A percentile compares a stretch with the other conserved stretches of the same genome.
phyloP scores from a whole-genome alignment of 2,888 invertebrate species.

The Phaonia tiefii region DNA sequence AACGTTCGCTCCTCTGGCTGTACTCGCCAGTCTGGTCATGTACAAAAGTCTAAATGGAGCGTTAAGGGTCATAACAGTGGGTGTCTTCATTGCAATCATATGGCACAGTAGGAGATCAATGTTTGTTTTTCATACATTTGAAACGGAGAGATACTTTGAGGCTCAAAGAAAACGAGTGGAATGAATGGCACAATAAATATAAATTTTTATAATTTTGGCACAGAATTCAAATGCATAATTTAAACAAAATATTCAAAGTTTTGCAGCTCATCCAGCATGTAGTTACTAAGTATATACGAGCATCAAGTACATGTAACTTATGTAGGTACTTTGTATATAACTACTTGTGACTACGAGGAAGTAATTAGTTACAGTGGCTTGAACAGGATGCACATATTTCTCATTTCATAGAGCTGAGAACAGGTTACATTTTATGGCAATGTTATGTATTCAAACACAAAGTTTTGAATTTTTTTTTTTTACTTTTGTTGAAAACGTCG shows the following conservation, averaged over 20 bases:
- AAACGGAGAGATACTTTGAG: constrained; percentile 2
- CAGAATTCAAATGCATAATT: constrained; percentile 29
- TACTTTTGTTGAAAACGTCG: no score
- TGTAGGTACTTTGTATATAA: no score
- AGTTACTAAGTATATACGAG: no score
- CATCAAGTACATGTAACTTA: no score
- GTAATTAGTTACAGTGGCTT: no score
- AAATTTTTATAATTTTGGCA: constrained; percentile 44
- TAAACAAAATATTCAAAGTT: neutral
- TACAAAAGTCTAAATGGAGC: constrained; percentile 21
- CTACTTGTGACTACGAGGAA: no score
- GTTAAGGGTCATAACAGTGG: constrained; percentile 54
- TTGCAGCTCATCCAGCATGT: neutral
- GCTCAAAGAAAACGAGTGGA: no score
- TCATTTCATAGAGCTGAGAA: no score
- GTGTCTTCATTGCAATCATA: constrained; percentile 36
- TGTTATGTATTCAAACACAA: no score
- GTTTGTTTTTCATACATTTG: constrained; percentile 15
- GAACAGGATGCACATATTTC: no score
- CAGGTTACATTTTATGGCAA: no score
- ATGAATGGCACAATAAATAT: constrained; percentile 41
- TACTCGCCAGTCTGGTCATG: neutral
- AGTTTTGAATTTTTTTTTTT: no score
- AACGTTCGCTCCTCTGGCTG: neutral
- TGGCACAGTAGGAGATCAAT: constrained; percentile 21